Percentiles rank a stretch among this genome's conserved stretches.
Conservation (phyloP, 1,140 invertebrate species). For the Pseudomyrmex pallidus region DNA sequence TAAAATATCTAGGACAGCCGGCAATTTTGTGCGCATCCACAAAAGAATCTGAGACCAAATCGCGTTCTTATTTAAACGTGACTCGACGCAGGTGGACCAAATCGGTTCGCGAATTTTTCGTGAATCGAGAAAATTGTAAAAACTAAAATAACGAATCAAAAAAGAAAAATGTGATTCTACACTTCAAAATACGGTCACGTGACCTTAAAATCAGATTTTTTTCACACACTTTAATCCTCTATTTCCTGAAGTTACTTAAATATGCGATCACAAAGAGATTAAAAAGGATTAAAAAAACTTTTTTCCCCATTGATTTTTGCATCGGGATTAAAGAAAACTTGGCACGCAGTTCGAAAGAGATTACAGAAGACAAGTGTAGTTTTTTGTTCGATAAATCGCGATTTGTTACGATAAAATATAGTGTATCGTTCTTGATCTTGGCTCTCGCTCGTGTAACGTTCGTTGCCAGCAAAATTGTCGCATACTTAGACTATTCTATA, state of each 20-base stretch:
- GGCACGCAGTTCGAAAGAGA: background rate
- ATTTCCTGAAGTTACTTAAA: background rate
- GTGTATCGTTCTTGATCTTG: slow-evolving; percentile 56
- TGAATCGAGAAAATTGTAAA: slow-evolving; percentile 20
- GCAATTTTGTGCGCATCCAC: slow-evolving; percentile 45
- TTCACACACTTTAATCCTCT: background rate
- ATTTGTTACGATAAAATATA: background rate
- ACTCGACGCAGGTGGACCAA: slow-evolving; percentile 5
- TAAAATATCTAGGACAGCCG: slow-evolving; percentile 46
- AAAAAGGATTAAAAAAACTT: background rate
- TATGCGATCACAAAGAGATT: background rate
- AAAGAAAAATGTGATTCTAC: slow-evolving; percentile 18
- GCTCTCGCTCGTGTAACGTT: slow-evolving; percentile 32
- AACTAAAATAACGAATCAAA: background rate
- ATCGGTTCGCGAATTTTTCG: slow-evolving; percentile 23
- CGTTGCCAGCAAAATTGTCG: slow-evolving; percentile 39
- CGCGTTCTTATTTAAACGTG: slow-evolving; percentile 26
- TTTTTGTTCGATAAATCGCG: no score
- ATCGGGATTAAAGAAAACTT: slow-evolving; percentile 5
- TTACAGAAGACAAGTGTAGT: background rate
- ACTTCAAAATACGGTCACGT: background rate
- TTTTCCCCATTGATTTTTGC: no score
- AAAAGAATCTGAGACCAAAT: slow-evolving; percentile 37
- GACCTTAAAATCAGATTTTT: no score
- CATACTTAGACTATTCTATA: slow-evolving; percentile 63